Base-by-base conservation (phyloP, 53 echinoderm and acorn worm species). In the Henricia sp. region DNA sequence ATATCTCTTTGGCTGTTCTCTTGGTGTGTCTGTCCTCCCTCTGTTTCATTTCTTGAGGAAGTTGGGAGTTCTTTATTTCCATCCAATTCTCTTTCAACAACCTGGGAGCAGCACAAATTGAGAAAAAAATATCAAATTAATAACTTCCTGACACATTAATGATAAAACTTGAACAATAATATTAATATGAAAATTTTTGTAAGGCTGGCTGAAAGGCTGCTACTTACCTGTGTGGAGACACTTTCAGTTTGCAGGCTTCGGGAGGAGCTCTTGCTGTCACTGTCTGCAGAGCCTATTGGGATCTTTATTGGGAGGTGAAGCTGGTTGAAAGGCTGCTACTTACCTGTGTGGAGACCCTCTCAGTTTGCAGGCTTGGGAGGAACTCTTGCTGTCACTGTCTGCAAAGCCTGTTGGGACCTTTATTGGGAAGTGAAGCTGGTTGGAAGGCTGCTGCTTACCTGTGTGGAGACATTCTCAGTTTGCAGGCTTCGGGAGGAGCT, bases 401-500 rank as follows among this genome's bases (percentile, higher is more conserved):
- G 37, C 16, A 17, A 58, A 71, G 9, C 89, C 71, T 6, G 75
- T 89, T 19, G 60, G 84, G 68, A 70, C 84, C 68, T 67, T 74
- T 8, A 84, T 74, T 5, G 84, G 85, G 42, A 85, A 55, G 51
- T 54, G 52, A 2, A 40, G 66, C 64, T 53, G 83, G 52, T 88
- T 71, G 39, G 90, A 85, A 1, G 99, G 95, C 14, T 0, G 10
- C 4, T 9, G 30, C 21, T 73, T 54, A 73, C 73, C 73, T 37
- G 53, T 30, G 53, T 16, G 35, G 24, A 2, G n/a, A 64, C 34
- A 13, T 41, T 37, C 10, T 75, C 86, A 3, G 86, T 86, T 37
- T 86, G 86, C 9, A 76, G 32, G 23, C 86, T 80, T 44, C 70
- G 48, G 38, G 83, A 83, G 3, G 82, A 78, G 48, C 76, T 88